Evolutionary conservation across 2,797 vertebrate genomes (phyloP), one percentile per base, ranked within the genome.

Genomic region (Amblyopsis hoosieri): DNA sequence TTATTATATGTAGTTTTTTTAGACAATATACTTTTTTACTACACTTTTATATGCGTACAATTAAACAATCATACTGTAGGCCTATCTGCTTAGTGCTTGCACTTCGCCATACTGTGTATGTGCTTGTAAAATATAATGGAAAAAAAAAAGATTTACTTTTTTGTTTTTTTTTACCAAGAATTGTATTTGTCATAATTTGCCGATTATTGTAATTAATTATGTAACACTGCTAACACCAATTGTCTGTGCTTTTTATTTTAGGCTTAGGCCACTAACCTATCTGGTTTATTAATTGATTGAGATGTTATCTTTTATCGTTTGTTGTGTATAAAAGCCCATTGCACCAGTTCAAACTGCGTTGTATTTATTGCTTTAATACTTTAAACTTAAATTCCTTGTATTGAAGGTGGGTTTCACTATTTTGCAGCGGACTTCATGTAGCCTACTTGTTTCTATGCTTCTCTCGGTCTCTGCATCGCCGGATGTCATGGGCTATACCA

Each of bases 401-500:
- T 42, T 2, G 37, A 42, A 42, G 37, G 37, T 42, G 37, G 37
- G 37, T 42, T 42, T 42, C 37, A 42, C 37, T 42, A 37, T 37
- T 46, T 23, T 55, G 48, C 19, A 2, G 52, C 1, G 45, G 15
- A 0, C 9, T 0, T 33, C 1, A 13, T 42, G 23, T 7, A 45
- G 15, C 12, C 47, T 1, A 45, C 29, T 19, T 50, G 1, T 7
- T 13, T 19, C 52, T 23, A 13, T 11, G 15, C 47, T 63, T 45
- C 77, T 81, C 79, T 70, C 71, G 73, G 80, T 82, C 79, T 71
- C 64, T 67, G 58, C 45, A 60, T 47, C 62, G 45, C 14, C 12
- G 46, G 31, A 54, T 19, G 47, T 62, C 11, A 33, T 66, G 12
- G 7, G 9, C 9, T 2, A 2, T 37, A 37, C 37, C 37, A 37